These are phyloP conservation scores for Iguana delicatissima DNA, from an alignment of 2,797 vertebrate genomes.

Conservation along the genomic window DNA sequence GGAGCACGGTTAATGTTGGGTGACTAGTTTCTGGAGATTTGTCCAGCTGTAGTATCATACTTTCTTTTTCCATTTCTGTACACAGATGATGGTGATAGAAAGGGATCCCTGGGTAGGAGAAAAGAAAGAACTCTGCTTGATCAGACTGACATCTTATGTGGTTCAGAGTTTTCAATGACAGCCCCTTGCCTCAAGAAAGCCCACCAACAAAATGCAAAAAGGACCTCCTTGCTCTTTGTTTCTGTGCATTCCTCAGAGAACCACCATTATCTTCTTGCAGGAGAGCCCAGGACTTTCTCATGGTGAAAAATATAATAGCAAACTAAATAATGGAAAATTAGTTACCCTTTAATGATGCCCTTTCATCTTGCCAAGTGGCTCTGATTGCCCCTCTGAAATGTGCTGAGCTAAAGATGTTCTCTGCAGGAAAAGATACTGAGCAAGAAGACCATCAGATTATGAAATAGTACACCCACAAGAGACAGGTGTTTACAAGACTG, in stretches of 20 bases:
- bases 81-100: too few relatives aligned
- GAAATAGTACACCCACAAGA: too few relatives aligned
- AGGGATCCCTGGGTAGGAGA: too few relatives aligned
- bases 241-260: not conserved
- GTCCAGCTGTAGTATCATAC: not conserved
- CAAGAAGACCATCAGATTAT: too few relatives aligned
- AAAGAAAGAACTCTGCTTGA: not conserved
- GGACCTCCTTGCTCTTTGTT: not conserved
- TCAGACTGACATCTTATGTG: not conserved
- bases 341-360: not conserved
- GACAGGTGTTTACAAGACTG: too few relatives aligned
- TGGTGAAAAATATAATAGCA: not conserved
- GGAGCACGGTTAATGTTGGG: too few relatives aligned
- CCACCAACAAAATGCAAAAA: not conserved
- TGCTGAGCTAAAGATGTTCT: too few relatives aligned
- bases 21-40: not conserved
- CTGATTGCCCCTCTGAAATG: too few relatives aligned
- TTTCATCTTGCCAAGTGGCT: too few relatives aligned
- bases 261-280: not conserved
- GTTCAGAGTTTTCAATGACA: not conserved
- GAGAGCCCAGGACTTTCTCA: not conserved
- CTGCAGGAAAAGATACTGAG: too few relatives aligned
- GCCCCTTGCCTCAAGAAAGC: not conserved
- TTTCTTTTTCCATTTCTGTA: too few relatives aligned
- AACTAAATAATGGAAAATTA: not conserved